Evolutionary conservation across 2,797 vertebrate genomes (phyloP).

Genomic region (Acanthopagrus latus): DNA sequence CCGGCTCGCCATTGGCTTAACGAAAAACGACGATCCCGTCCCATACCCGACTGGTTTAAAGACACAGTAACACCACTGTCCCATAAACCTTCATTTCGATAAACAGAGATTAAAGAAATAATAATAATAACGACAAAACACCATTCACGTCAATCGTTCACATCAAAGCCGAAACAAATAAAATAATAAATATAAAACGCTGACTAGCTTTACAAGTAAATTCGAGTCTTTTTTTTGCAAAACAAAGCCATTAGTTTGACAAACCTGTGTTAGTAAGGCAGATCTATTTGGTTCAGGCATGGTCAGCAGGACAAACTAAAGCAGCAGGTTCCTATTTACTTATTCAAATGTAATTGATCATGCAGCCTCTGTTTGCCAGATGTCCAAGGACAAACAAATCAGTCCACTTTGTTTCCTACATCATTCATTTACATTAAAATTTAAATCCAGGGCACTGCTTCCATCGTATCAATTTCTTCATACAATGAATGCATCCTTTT

Average conservation of each 20-base stretch:
- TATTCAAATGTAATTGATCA: conserved; percentile 77
- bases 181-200: neutral
- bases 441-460: conserved; percentile 71
- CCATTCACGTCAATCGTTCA: neutral
- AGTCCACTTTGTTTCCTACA: conserved; percentile 84
- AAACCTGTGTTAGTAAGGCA: neutral
- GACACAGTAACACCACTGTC: conserved; percentile 46
- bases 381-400: conserved; percentile 78
- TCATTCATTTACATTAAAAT: conserved; percentile 85
- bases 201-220: rapidly evolving
- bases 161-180: neutral
- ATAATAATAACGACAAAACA: neutral
- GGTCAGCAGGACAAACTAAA: conserved; percentile 21
- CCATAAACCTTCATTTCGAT: neutral
- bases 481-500: conserved; percentile 67
- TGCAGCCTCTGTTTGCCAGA: conserved; percentile 56
- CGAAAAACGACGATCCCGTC: neutral
- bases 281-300: conserved; percentile 15
- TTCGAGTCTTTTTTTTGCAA: neutral
- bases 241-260: neutral
- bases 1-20: conserved; percentile 65
- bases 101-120: neutral
- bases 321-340: conserved; percentile 71
- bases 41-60: conserved; percentile 75
- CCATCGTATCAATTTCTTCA: conserved; percentile 73